Base-by-base conservation (phyloP, 1,140 invertebrate genomes). In the Heliconius hewitsoni region DNA sequence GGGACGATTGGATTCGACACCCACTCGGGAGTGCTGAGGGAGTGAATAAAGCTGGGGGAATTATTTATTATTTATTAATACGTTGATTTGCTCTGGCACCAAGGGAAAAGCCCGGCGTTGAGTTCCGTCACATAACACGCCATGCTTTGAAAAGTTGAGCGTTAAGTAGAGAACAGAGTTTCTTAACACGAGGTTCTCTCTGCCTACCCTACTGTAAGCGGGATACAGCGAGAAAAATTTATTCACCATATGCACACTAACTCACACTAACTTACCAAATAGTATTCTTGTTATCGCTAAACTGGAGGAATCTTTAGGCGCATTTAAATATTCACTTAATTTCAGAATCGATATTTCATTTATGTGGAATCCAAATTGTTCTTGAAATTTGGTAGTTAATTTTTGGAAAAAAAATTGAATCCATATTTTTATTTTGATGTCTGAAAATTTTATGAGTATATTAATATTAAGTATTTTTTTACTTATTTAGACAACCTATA, bases 281-380 rank as follows among this genome's bases (percentile, higher is more conserved):
- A 97, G 90, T 82, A 97, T 96, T 76, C 98, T 95, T 19, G 96
- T 95, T 1, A 98, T 91, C n/a, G 96, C 97, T 34, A 98, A 95
- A 87, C 96, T 96, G 0, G 97, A 96, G 11, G 97, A 95, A 94
- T 98, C 97, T n/a, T 96, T 96, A 0, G 97, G 97, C 46, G 94
- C 87, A 83, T 97, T 96, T 82, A 98, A 89, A 74, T 96, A 95
- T 16, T 83, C 74, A 0, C 96, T 93, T 30, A 98, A 89, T 77
- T 93, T 93, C 4, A 84, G 79, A 70, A 94, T 87, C 18, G 89
- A 86, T 1, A 83, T 76, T 52, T 93, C 89, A 71, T 82, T 82
- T 3, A 88, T 77, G 19, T 81, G 73, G 73, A 89, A 92, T 0
- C 87, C 91, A 77, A 91, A 93, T 77, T 91, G 90, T 74, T 91